Base-by-base conservation (phyloP, 2,797 vertebrate species). In the Acomys russatus region DNA sequence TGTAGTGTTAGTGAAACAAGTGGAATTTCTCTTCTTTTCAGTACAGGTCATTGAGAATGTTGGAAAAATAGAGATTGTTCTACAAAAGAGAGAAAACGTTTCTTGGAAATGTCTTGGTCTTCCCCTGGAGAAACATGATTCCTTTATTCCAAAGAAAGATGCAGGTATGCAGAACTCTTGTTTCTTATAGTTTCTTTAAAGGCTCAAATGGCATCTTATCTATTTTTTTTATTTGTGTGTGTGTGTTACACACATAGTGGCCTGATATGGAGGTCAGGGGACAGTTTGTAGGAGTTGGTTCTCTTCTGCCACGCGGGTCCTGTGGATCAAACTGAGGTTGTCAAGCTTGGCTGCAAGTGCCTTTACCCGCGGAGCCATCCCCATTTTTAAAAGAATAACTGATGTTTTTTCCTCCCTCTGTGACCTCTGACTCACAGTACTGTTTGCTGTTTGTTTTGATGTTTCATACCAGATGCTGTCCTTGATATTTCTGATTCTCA, bases 1-100 rank as follows among this genome's bases (percentile, higher is more conserved):
- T 91, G 90, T 94, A 83, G 4, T 95, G n/a, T 91, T 33, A 83
- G 0, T 87, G 61, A 91, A 64, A 20, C 71, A 92, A 91, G 76
- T 94, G 30, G 35, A 93, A 68, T 96, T 98, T 97, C 25, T 97
- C 95, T 92, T 98, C 33, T 93, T 98, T 98, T 96, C 94, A 99
- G 99, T 99, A 76, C 97, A 92, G 76, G 85, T 98, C 97, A 84
- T 97, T 96, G 98, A 96, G 94, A 98, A 98, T 25, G 98, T 99
- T 96, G 99, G 99, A 77, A 99, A 99, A 98, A 98, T 99, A 96
- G 99, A 99, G 97, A 97, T 99, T 97, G 96, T 95, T 83, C 97
- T 99, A 61, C 98, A 97, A 95, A 99, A 99, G 97, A 98, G 96
- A 95, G 96, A 97, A 61, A 98, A 95, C 66, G 84, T 96, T 49